A percentile compares a stretch with the other conserved stretches of the same genome.
These are phyloP conservation scores for Plagiodera versicolora DNA, from an alignment of 2,888 invertebrate genomes.

Conservation along the genomic window DNA sequence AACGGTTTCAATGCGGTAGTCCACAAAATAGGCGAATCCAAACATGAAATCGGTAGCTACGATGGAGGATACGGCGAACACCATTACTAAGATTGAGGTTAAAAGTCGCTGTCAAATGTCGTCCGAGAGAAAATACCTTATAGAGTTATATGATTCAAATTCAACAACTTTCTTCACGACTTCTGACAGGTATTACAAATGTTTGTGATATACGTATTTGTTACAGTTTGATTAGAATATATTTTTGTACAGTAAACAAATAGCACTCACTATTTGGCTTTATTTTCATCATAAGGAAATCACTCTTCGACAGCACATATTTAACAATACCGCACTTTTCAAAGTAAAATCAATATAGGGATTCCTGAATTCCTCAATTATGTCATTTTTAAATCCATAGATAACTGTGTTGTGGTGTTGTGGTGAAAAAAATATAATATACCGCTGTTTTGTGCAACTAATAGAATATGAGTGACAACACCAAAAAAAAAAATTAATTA, in stretches of 20 bases:
- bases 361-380: too few relatives aligned
- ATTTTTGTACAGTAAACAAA: conserved; percentile 19
- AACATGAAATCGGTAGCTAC: conserved; percentile 24
- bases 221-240: conserved; percentile 2
- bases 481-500: too few relatives aligned
- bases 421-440: too few relatives aligned
- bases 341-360: too few relatives aligned
- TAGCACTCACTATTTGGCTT: conserved; percentile 14
- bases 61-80: conserved; percentile 33
- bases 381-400: too few relatives aligned
- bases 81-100: conserved; percentile 26
- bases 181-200: neutral
- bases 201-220: neutral
- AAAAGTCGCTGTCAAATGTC: neutral
- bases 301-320: too few relatives aligned
- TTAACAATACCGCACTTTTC: too few relatives aligned
- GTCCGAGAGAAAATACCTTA: neutral
- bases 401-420: too few relatives aligned
- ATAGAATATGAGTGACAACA: too few relatives aligned
- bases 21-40: conserved; percentile 39
- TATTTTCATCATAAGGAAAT: neutral
- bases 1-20: conserved; percentile 44
- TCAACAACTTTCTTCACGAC: neutral
- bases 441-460: too few relatives aligned
- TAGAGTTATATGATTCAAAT: too few relatives aligned